Evolutionary conservation across 2,797 vertebrate genomes (phyloP), one percentile per base, ranked within the genome.

Genomic region (Picus viridis): DNA sequence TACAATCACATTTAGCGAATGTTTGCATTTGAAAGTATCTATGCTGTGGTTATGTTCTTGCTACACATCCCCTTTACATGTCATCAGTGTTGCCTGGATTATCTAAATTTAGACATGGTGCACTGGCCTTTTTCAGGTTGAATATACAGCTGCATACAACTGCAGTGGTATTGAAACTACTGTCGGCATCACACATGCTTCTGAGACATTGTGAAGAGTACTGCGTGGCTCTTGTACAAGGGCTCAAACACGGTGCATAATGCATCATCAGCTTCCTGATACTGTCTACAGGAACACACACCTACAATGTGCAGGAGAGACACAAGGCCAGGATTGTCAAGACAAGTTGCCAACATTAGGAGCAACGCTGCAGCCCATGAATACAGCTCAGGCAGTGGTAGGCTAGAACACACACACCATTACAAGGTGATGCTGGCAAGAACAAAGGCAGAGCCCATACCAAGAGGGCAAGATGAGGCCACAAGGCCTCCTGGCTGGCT

Each of bases 221-320:
- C n/a, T 4, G 22, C 1, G 3, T 18, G 20, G 30, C 30, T 10
- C 2, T 2, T 5, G 20, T 2, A 11, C 0, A 6, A 27, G 34
- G 51, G 10, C 54, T 39, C 1, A 5, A 14, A 4, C 36, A 2
- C 14, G 9, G 24, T 0, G 11, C 0, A 1, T 0, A 4, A 23
- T 3, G 7, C 32, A 7, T 2, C 36, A 9, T 3, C 7, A 19
- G 2, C 23, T 2, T 24, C 39, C 22, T 2, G 41, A 2, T 1
- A 1, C 0, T 0, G 14, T 0, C 11, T 8, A 5, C 29, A 5
- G 7, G 6, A 51, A 26, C 8, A 1, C 23, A 7, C 1, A 9
- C 6, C 3, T 3, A 7, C 32, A 16, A 3, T 9, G 3, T 0
- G 2, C 0, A 6, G 45, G 53, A 32, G 29, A 12, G 27, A 2